Evolutionary conservation across 2,797 vertebrate species (phyloP), one percentile per base, ranked within the genome.

Genomic region (Phrynocephalus vlangalii): DNA sequence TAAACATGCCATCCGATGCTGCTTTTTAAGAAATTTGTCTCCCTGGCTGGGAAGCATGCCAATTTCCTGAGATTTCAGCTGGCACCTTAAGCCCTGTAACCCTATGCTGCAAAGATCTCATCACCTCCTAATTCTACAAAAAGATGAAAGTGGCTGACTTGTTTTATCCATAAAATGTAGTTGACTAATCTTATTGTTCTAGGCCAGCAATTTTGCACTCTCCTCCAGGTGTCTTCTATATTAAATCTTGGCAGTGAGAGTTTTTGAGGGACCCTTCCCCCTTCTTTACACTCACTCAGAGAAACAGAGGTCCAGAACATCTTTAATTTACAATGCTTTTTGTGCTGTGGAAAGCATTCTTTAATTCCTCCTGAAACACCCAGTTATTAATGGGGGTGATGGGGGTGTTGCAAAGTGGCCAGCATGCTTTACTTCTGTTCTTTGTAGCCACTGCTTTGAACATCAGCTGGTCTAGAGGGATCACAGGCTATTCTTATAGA

Each of bases 401-500:
- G 79, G 13, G 52, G 52, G 15, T 2, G 60, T 82, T 77, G 78
- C 82, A 72, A 85, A 91, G 68, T 56, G 78, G 79, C 85, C 68
- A 79, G 16, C 78, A 11, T 10, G 33, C 1, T 0, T 90, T 79
- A 2, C 75, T 92, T 89, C 84, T 91, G 90, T 84, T 91, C 88
- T 82, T 75, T 1, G 0, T 86, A 82, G 66, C 2, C 9, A 85
- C n/a, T 10, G 70, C 30, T 84, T 28, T 0, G 26, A 88, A 86
- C 84, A 77, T 71, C 89, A 93, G 50, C 81, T 83, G 86, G 91
- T 91, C 94, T 89, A 84, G 84, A 82, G 94, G 91, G 86, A 95
- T 83, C 92, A 90, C 84, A 89, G 91, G 95, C 84, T 85, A 81
- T 93, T 92, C 88, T 88, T 28, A 87, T 0, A 0, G 68, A 9